Base-by-base conservation (phyloP, 2,113 vertebrate species). In the Porphyrio hochstetteri region DNA sequence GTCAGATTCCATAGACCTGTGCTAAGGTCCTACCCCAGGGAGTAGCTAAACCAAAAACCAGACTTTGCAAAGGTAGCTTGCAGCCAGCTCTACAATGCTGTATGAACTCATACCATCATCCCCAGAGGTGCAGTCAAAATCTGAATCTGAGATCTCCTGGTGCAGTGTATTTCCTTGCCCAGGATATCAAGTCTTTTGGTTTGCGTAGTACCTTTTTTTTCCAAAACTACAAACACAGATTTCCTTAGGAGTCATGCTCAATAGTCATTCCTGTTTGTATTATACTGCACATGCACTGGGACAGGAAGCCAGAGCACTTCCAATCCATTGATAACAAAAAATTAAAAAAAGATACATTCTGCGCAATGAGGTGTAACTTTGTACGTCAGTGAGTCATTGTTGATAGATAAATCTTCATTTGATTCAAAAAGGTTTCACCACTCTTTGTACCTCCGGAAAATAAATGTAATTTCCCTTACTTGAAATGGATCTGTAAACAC, bases 291-390 rank as follows among this genome's bases (percentile, higher is more conserved):
- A 83, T 15, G 40, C 55, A 67, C 84, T 77, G 36, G 55, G 42
- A 94, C 84, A 90, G 96, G 95, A 97, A 94, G 42, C 69, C 8
- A 2, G 38, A 70, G 64, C 12, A 77, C 55, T 96, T 85, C 60
- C 40, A 94, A 91, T 80, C 75, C 82, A 92, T 3, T 90, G 87
- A 88, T 87, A 82, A 76, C 36, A 80, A 94, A 86, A 96, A 82
- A 88, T 76, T 82, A 64, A 55, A 28, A 80, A 86, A 90, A 93
- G 29, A 24, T 53, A 57, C 16, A 8, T 71, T 92, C 44, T 94
- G 36, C 1, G 0, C 75, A 92, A 69, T 67, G 42, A 80, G 19
- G 16, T 82, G n/a, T 63, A 67, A 63, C n/a, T 72, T 85, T 6
- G 4, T 87, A 89, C 40, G 25, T 94, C 94, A 95, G 7, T 59